Conservation (phyloP, 2,797 vertebrate species). For the Platalea minor region DNA sequence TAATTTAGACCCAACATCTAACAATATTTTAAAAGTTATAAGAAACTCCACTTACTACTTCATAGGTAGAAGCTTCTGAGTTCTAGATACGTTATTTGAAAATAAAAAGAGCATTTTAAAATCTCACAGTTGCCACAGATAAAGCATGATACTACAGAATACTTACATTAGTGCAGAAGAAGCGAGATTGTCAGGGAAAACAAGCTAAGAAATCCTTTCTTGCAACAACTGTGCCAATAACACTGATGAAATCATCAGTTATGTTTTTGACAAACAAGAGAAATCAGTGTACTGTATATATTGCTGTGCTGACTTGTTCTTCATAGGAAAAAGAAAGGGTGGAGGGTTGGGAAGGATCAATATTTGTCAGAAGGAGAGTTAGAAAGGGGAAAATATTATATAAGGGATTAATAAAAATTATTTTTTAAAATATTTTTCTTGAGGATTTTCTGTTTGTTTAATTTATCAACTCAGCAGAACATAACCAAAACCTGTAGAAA, state of each 20-base stretch:
- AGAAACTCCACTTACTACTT: not conserved
- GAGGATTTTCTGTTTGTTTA: not conserved
- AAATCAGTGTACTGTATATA: not conserved
- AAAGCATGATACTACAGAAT: not conserved
- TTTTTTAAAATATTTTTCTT: not conserved
- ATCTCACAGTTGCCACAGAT: not conserved
- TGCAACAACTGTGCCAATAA: slow-evolving; percentile 12
- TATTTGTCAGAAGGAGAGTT: not conserved
- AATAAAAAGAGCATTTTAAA: not conserved
- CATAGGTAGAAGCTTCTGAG: not conserved
- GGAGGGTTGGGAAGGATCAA: not conserved
- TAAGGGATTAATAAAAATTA: not conserved
- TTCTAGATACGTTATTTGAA: not conserved
- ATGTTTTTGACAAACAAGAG: not conserved
- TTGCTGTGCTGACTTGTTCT: not conserved
- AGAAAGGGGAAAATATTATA: not conserved
- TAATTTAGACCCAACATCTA: not conserved
- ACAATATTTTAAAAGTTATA: not conserved
- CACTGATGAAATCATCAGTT: slow-evolving; percentile 34
- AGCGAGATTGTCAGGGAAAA: slow-evolving; percentile 24
- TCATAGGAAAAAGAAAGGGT: not conserved
- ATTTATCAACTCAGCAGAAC: not conserved
- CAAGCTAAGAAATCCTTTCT: not conserved
- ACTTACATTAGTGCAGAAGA: not conserved
- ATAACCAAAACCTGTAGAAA: not conserved